Percentiles rank a stretch among this genome's conserved stretches.
Conservation (phyloP, 2,113 vertebrate genomes). For the Anarhynchus alexandrinus region DNA sequence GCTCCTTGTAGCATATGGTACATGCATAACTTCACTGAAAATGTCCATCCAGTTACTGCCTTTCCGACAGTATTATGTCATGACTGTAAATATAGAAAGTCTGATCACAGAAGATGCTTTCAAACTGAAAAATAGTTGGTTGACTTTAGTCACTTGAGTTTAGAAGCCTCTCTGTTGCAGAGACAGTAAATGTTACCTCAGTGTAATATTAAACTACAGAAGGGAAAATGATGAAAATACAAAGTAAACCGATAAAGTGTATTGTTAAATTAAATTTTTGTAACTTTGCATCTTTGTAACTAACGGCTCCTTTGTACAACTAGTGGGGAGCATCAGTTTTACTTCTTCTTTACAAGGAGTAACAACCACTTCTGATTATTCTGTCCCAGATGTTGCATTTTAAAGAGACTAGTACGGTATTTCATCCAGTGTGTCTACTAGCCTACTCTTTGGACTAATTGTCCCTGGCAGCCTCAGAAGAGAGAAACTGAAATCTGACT, state of each 20-base stretch:
- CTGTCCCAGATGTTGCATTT: not conserved
- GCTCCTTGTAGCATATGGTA: not conserved
- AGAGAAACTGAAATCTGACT: slow-evolving; percentile 9
- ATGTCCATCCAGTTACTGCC: not conserved
- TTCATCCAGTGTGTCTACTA: not conserved
- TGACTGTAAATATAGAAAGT: not conserved
- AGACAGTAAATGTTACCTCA: not conserved
- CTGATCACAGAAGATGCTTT: not conserved
- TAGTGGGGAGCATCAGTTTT: not conserved
- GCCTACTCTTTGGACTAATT: not conserved
- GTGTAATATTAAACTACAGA: not conserved
- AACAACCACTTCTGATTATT: not conserved
- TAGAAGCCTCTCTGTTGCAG: not conserved
- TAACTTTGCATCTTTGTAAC: not conserved
- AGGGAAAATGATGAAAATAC: not conserved
- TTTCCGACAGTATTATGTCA: not conserved
- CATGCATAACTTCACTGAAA: not conserved
- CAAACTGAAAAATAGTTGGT: not conserved
- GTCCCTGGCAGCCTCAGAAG: not conserved
- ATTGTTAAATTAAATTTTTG: not conserved
- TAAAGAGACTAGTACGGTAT: not conserved
- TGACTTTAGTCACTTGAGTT: not conserved
- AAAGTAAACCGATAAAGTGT: not conserved
- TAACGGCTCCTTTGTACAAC: not conserved
- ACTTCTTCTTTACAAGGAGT: not conserved